phyloP scores from a whole-genome alignment of 2,113 vertebrate genomes.

The Caranx melampygus region DNA sequence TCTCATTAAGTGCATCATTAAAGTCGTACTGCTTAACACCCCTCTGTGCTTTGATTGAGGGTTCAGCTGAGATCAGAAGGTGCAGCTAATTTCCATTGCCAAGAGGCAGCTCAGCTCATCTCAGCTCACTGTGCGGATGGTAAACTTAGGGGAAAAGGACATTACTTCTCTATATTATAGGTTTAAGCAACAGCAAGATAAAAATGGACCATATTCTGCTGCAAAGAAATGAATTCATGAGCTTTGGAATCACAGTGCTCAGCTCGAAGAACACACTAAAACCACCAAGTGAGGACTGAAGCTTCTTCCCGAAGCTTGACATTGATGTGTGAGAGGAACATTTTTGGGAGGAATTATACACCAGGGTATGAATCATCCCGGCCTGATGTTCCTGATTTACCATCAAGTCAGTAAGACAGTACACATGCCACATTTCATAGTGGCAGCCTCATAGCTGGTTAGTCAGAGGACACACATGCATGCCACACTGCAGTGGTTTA shows the following conservation, averaged over 20 bases:
- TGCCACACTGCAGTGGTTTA: constrained; percentile 14
- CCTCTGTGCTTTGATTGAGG: constrained; percentile 50
- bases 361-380: constrained; percentile 38
- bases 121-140: neutral
- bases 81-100: constrained; percentile 5
- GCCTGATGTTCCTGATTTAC: constrained; percentile 42
- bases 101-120: constrained; percentile 61
- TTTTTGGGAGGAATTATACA: constrained; percentile 34
- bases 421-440: constrained; percentile 44
- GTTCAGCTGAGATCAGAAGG: constrained; percentile 40
- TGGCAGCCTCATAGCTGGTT: constrained; percentile 24
- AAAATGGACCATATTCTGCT: constrained; percentile 4
- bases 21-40: constrained; percentile 45
- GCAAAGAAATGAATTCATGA: constrained; percentile 11
- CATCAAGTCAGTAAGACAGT: constrained; percentile 54
- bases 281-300: neutral
- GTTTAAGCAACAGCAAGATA: constrained; percentile 5
- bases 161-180: neutral
- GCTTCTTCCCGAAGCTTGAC: constrained; percentile 24
- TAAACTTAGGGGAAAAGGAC: constrained; percentile 41
- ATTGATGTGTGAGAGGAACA: constrained; percentile 30
- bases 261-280: neutral
- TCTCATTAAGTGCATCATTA: constrained; percentile 60
- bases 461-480: constrained; percentile 24
- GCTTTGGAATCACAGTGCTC: constrained; percentile 11